Evolutionary conservation across 1,140 invertebrate species (phyloP).

Genomic region (Pantala flavescens): DNA sequence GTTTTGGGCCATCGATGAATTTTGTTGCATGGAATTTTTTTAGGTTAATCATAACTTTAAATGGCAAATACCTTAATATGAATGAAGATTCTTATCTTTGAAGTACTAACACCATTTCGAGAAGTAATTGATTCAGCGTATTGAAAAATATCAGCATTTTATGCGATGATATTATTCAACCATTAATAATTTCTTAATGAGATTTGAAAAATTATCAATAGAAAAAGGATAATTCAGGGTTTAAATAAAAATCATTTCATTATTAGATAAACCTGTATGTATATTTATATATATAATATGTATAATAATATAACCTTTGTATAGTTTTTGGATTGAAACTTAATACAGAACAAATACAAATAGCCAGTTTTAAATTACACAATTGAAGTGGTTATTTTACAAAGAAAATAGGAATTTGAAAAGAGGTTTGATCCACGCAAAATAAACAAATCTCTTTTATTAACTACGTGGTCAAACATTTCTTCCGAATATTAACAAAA

Average conservation of each 20-base stretch:
- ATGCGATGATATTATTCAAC: no score
- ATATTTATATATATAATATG: slow-evolving; percentile 15
- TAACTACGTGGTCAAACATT: neutral
- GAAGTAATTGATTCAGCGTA: no score
- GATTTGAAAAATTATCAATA: no score
- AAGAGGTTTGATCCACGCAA: neutral
- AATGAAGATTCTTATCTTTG: no score
- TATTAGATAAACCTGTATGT: slow-evolving; percentile 12
- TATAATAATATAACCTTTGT: slow-evolving; percentile 16
- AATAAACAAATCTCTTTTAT: neutral
- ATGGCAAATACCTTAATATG: no score
- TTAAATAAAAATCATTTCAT: neutral
- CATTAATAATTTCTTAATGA: no score
- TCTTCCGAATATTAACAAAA: slow-evolving; percentile 3
- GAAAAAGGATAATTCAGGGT: no score
- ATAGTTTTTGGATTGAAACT: slow-evolving; percentile 16
- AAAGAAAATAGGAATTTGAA: neutral
- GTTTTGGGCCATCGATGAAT: no score
- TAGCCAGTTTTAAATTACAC: slow-evolving; percentile 9
- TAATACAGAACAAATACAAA: slow-evolving; percentile 18
- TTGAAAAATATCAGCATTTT: no score
- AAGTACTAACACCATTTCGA: no score
- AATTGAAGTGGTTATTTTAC: slow-evolving; percentile 8
- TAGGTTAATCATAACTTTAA: no score
- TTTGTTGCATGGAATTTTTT: no score